phyloP scores from a whole-genome alignment of 2,797 vertebrate genomes.

The Sciurus vulgaris region DNA sequence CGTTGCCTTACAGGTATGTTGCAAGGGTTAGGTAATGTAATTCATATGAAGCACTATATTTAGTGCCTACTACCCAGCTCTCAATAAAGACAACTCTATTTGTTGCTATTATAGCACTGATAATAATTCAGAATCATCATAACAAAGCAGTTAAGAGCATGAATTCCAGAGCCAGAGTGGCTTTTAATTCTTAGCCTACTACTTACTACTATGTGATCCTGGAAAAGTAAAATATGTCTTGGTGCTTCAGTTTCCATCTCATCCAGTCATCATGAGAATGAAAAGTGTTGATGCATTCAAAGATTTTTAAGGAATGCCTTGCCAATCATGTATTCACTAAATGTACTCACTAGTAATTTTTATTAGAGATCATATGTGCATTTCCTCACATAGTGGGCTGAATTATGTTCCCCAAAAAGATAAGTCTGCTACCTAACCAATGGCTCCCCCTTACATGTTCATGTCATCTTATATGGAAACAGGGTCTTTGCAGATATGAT shows the following conservation, averaged over 20 bases:
- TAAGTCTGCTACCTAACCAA: not conserved
- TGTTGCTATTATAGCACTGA: not conserved
- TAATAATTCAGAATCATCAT: conserved; percentile 9
- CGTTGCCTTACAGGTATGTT: not conserved
- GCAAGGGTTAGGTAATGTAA: not conserved
- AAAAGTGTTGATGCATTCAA: not conserved
- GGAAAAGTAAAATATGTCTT: not conserved
- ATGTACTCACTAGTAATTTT: not conserved
- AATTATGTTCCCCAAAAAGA: not conserved
- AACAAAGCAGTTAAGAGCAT: not conserved
- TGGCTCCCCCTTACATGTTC: not conserved
- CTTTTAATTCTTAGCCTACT: not conserved
- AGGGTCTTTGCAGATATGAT: not conserved
- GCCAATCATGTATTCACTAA: too few relatives aligned
- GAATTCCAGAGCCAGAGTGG: not conserved
- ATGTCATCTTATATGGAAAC: conserved; percentile 35
- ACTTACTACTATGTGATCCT: not conserved
- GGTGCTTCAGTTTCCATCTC: not conserved
- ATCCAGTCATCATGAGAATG: not conserved
- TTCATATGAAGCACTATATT: not conserved
- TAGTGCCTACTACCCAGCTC: not conserved
- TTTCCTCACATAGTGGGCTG: not conserved
- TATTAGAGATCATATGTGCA: not conserved
- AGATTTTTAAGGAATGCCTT: not conserved
- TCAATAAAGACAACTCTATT: not conserved